These are phyloP conservation scores for Eupithecia subfuscata DNA, from an alignment of 2,888 invertebrate species.

Conservation along the genomic window DNA sequence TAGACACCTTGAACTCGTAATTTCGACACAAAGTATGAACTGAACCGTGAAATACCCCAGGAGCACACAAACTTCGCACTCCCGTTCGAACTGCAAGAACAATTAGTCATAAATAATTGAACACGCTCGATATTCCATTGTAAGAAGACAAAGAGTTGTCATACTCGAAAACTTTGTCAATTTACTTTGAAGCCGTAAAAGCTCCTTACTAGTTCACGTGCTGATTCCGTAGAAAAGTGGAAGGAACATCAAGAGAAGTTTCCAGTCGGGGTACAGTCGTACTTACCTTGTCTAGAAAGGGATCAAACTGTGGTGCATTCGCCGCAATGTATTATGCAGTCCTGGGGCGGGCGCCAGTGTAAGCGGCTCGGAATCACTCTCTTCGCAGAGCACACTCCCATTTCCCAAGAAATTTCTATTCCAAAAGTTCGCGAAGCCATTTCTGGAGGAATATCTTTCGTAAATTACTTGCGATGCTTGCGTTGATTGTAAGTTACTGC, in stretches of 20 bases:
- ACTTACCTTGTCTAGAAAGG: conserved; percentile 82
- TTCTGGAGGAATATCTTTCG: conserved; percentile 66
- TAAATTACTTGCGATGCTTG: conserved; percentile 67
- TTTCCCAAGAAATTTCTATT: conserved; percentile 72
- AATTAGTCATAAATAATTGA: conserved; percentile 79
- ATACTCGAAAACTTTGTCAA: conserved; percentile 77
- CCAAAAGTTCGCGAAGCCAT: conserved; percentile 68
- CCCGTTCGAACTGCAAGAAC: conserved; percentile 62
- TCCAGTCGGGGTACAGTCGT: conserved; percentile 69
- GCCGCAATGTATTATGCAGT: conserved; percentile 83
- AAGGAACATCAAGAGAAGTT: conserved; percentile 78
- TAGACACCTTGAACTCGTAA: conserved; percentile 45
- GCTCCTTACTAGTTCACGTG: conserved; percentile 73
- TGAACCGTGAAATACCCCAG: conserved; percentile 51
- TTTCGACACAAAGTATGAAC: conserved; percentile 50
- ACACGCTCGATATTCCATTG: conserved; percentile 73
- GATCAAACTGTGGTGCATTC: conserved; percentile 83
- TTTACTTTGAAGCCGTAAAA: conserved; percentile 75
- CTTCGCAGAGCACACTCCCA: conserved; percentile 66
- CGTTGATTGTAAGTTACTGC: conserved; percentile 64
- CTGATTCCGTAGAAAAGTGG: conserved; percentile 74
- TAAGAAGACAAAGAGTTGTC: conserved; percentile 76
- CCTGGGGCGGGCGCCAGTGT: conserved; percentile 68
- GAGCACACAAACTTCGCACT: conserved; percentile 50
- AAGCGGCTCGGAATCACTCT: conserved; percentile 79